Evolutionary conservation across 2,888 invertebrate genomes (phyloP), one percentile per base, ranked within the genome.

Genomic region (Xanthostigma xanthostigma): DNA sequence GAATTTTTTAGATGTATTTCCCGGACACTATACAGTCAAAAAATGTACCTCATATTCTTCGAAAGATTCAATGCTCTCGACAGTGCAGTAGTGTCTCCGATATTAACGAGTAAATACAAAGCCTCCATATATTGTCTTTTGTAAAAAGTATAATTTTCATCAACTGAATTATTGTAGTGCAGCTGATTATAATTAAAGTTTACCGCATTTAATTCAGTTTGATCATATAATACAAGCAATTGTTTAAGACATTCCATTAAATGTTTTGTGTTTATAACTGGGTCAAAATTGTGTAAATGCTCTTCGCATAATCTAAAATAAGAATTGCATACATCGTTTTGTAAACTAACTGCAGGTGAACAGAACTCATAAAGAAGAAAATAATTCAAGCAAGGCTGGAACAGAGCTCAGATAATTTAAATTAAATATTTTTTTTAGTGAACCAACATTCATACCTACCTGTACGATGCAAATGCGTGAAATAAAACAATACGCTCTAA

Each of bases 401-500:
- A 27, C 27, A n/a, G n/a, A n/a, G n/a, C n/a, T n/a, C n/a, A n/a
- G 1, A 17, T 4, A 9, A 5, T 42, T 42, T n/a, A 5, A 8
- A 27, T 17, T 14, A 17, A 3, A 17, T 17, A 42, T 42, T 42
- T 42, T n/a, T 14, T 41, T 36, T 47, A 43, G 34, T 34, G 58
- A 59, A 62, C 27, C 27, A 27, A 27, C 6, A 6, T 27, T 27
- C 27, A 27, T 66, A 86, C 85, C 74, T 66, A 86, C 85, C 74
- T 78, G 63, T 82, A 85, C 34, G 76, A 73, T 53, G 81, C 74
- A 62, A 78, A 83, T 38, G 81, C 70, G 66, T 85, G 76, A 65
- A 88, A 89, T 52, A 80, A 68, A 17, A 86, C 72, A 62, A 81
- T 81, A n/a, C 79, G 79, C 59, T 87, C 82, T n/a, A 85, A 68